Percentiles rank a stretch among this genome's conserved stretches.
Conservation (phyloP, 2,797 vertebrate species). For the Caiman crocodilus region DNA sequence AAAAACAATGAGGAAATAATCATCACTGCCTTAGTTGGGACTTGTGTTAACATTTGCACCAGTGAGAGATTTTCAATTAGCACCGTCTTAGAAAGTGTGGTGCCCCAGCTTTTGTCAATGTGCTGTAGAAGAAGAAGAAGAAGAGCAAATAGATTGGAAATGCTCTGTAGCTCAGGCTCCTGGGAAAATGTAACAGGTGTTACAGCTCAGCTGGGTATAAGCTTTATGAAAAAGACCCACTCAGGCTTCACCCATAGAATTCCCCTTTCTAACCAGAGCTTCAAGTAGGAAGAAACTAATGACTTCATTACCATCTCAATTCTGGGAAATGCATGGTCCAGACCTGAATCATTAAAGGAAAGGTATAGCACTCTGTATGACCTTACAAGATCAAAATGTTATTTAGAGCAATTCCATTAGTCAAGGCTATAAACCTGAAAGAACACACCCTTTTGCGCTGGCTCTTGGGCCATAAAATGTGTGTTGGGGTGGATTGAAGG, state of each 20-base stretch:
- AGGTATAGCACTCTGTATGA: conserved; percentile 85
- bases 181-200: conserved; percentile 95
- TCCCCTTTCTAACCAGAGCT: conserved; percentile 81
- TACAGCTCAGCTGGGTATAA: conserved; percentile 83
- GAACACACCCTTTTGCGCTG: conserved; percentile 74
- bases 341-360: conserved; percentile 85
- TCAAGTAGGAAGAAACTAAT: conserved; percentile 89
- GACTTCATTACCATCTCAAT: conserved; percentile 90
- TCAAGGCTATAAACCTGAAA: conserved; percentile 80
- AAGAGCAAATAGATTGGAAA: conserved; percentile 87
- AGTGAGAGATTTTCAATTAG: conserved; percentile 82
- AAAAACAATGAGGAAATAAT: conserved; percentile 77
- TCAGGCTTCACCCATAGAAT: conserved; percentile 84
- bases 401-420: conserved; percentile 83
- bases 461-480: conserved; percentile 68
- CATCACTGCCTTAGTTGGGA: conserved; percentile 67
- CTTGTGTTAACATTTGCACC: conserved; percentile 76
- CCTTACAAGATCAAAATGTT: conserved; percentile 85
- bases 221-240: conserved; percentile 84
- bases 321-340: conserved; percentile 85
- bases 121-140: conserved; percentile 77
- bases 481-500: neutral
- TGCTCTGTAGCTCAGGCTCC: conserved; percentile 82
- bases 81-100: conserved; percentile 78
- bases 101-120: conserved; percentile 81